Percentiles rank a stretch among this genome's conserved stretches.
Conservation (phyloP, 2,113 vertebrate species). For the Chaetodon trifascialis region DNA sequence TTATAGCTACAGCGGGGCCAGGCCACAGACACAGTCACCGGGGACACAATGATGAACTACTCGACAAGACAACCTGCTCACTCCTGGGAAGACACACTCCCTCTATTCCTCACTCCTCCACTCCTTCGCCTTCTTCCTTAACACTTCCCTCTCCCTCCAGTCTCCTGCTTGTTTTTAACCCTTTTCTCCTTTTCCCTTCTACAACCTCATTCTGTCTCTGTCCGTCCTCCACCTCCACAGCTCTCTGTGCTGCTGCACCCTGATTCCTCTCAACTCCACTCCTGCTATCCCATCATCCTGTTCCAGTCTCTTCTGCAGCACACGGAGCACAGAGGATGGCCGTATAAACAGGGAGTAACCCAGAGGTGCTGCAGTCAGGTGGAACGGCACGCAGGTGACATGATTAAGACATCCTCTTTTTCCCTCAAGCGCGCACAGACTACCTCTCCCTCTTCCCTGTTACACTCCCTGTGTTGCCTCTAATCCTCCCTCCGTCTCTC, state of each 20-base stretch:
- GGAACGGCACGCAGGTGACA: conserved; percentile 74
- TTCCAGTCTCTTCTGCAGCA: conserved; percentile 7
- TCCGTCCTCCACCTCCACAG: conserved; percentile 34
- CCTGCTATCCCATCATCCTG: conserved; percentile 36
- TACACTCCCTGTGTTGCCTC: conserved; percentile 64
- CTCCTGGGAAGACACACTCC: conserved; percentile 81
- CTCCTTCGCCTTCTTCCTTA: conserved; percentile 65
- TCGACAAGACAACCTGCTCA: conserved; percentile 81
- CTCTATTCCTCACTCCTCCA: conserved; percentile 61
- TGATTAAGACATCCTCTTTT: conserved; percentile 76
- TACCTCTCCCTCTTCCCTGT: conserved; percentile 32
- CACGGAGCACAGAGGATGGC: conserved; percentile 37
- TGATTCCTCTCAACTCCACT: conserved; percentile 30
- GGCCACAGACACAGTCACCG: conserved; percentile 84
- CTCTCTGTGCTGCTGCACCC: conserved; percentile 16
- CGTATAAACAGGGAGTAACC: conserved; percentile 74
- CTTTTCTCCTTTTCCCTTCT: conserved; percentile 36
- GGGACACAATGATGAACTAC: conserved; percentile 85
- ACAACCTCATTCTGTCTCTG: conserved; percentile 75
- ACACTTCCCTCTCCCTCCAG: conserved; percentile 66
- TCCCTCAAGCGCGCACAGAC: conserved; percentile 47
- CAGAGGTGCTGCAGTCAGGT: conserved; percentile 73
- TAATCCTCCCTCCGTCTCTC: conserved; percentile 66
- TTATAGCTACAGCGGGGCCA: conserved; percentile 84
- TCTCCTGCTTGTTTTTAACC: conserved; percentile 70